phyloP scores from a whole-genome alignment of 1,140 invertebrate species.

The Zaprionus africanus region DNA sequence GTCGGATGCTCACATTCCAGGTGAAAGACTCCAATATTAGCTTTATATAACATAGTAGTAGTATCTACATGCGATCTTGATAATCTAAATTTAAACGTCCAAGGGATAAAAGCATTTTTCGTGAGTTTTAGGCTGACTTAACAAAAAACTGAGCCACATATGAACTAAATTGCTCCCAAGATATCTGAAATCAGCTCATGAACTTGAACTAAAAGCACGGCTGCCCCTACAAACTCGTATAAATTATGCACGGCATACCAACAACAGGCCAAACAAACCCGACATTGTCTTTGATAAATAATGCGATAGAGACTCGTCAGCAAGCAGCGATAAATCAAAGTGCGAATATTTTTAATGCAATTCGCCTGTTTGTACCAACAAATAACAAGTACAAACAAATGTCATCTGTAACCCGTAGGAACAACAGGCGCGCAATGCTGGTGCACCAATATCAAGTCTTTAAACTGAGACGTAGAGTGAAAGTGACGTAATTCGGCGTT shows the following conservation, averaged over 20 bases:
- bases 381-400: slow-evolving; percentile 59
- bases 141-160: not conserved
- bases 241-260: slow-evolving; percentile 58
- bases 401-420: slow-evolving; percentile 19
- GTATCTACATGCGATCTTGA: not conserved
- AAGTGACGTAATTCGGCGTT: slow-evolving; percentile 69
- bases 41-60: not conserved
- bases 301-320: slow-evolving; percentile 36
- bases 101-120: not conserved
- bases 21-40: not conserved
- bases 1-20: not conserved
- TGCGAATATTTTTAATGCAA: slow-evolving; percentile 70
- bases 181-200: slow-evolving; percentile 37
- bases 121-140: not conserved
- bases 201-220: slow-evolving; percentile 68
- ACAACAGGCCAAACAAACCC: slow-evolving; percentile 34
- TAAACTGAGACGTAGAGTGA: slow-evolving; percentile 74
- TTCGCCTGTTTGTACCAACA: slow-evolving; percentile 68
- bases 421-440: slow-evolving; percentile 14
- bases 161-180: not conserved
- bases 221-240: slow-evolving; percentile 56
- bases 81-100: not conserved
- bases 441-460: slow-evolving; percentile 41
- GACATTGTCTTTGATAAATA: slow-evolving; percentile 66
- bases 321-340: slow-evolving; percentile 68